These are phyloP conservation scores for Sus cebifrons DNA, from an alignment of 2,797 vertebrate genomes.

Conservation along the genomic window DNA sequence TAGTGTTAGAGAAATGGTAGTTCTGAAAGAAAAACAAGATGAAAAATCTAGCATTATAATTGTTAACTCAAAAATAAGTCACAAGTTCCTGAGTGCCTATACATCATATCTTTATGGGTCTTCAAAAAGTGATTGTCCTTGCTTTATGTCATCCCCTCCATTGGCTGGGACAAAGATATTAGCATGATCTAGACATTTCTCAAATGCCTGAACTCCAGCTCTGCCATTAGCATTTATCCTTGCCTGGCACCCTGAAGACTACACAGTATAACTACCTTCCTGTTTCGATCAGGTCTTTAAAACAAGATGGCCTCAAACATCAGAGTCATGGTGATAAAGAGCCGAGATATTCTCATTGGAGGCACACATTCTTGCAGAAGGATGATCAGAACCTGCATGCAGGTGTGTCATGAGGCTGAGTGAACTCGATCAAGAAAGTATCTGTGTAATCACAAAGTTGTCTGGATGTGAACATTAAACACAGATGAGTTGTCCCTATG, in stretches of 20 bases:
- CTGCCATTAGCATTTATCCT: background rate
- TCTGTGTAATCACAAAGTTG: background rate
- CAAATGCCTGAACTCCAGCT: background rate
- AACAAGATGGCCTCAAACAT: background rate
- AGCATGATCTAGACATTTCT: background rate
- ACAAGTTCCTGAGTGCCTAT: background rate
- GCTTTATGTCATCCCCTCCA: background rate
- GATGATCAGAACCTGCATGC: background rate
- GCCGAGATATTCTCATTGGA: background rate
- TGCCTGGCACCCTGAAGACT: background rate
- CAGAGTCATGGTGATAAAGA: background rate
- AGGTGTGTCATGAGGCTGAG: background rate
- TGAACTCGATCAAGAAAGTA: background rate
- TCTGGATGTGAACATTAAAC: background rate
- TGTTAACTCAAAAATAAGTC: constrained; percentile 9
- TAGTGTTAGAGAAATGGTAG: constrained; percentile 54
- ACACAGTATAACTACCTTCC: background rate
- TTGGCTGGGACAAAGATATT: background rate
- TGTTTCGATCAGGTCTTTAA: background rate
- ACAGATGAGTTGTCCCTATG: background rate
- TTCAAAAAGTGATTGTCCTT: background rate
- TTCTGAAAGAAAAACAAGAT: background rate
- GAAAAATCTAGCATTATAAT: constrained; percentile 54
- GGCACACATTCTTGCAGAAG: background rate
- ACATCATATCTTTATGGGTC: background rate